Base-by-base conservation (phyloP, 2,888 invertebrate genomes). In the Chloroclystis v-ata region DNA sequence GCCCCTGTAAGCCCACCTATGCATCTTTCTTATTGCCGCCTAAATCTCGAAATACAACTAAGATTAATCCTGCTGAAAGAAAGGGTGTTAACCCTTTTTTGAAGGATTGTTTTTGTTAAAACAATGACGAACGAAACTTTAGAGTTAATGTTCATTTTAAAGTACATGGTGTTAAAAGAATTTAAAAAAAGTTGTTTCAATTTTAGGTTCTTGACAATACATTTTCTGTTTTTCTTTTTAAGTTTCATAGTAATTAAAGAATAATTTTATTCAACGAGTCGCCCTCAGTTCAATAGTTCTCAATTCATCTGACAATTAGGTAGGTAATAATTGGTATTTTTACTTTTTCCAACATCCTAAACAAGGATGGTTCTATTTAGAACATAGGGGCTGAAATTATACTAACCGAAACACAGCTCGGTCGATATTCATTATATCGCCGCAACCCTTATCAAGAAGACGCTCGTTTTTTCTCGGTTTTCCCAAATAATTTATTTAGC, bases 401-500 rank as follows among this genome's bases (percentile, higher is more conserved):
- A 16, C 35, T 16, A 35, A 11, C 35, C 35, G 10, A n/a, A 12
- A 16, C 24, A 40, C 33, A 44, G 42, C 39, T 43, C 66, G 82
- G 74, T 79, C 82, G 77, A 82, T 84, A 82, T 83, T 84, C 82
- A 82, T 84, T 84, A 85, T 79, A 72, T 75, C 75, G 69, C 68
- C 78, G 73, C 83, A 85, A 86, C 86, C 86, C 86, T 87, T 86
- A 87, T 87, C 86, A 86, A 85, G 75, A 86, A 86, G 84, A 85
- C 75, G 84, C 77, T 75, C 77, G 82, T 85, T 87, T 87, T 87
- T 86, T 84, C 85, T 83, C 83, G 86, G 85, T 86, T 86, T 86
- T 86, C 86, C 86, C 86, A 85, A 87, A 87, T 87, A 86, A 87
- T 87, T 87, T 87, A 87, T 87, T 87, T 86, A 85, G 85, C 84